Evolutionary conservation across 2,888 invertebrate genomes (phyloP).

Genomic region (Dicyrtoma fusca): DNA sequence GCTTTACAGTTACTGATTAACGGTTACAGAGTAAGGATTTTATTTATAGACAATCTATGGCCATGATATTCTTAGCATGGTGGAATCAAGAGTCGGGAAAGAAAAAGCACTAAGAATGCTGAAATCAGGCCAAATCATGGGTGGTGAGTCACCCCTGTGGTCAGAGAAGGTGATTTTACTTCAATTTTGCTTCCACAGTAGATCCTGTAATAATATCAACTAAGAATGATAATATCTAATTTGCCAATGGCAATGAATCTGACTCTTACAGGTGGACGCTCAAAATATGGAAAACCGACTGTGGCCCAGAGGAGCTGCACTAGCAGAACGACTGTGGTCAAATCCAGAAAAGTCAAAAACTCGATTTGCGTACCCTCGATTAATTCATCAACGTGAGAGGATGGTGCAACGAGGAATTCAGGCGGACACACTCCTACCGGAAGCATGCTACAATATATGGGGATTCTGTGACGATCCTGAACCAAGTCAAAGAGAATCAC

Average conservation of each 20-base stretch:
- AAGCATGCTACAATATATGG: constrained; percentile 51
- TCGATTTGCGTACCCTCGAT: constrained; percentile 57
- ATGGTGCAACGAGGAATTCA: constrained; percentile 68
- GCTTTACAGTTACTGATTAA: neutral
- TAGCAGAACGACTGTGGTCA: constrained; percentile 80
- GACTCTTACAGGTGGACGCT: constrained; percentile 48
- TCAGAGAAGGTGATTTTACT: constrained; percentile 69
- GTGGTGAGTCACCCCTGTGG: constrained; percentile 85
- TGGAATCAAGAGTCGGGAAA: constrained; percentile 18
- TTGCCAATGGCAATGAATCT: constrained; percentile 14
- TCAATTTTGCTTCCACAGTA: too few species aligned
- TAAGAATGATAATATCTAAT: neutral
- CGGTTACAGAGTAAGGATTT: neutral
- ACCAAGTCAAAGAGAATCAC: too few species aligned
- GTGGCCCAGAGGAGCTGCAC: constrained; percentile 81
- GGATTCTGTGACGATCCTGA: constrained; percentile 49
- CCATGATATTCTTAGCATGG: constrained; percentile 31
- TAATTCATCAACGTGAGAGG: constrained; percentile 71
- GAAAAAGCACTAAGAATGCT: constrained; percentile 39
- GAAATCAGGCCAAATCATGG: constrained; percentile 61
- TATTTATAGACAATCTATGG: constrained; percentile 32
- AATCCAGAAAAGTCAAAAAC: constrained; percentile 64
- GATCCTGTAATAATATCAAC: too few species aligned
- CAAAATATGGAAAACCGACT: constrained; percentile 66
- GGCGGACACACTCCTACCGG: constrained; percentile 51